Evolutionary conservation across 2,888 invertebrate species (phyloP), one percentile per base, ranked within the genome.

Genomic region (Cantharis rufa): DNA sequence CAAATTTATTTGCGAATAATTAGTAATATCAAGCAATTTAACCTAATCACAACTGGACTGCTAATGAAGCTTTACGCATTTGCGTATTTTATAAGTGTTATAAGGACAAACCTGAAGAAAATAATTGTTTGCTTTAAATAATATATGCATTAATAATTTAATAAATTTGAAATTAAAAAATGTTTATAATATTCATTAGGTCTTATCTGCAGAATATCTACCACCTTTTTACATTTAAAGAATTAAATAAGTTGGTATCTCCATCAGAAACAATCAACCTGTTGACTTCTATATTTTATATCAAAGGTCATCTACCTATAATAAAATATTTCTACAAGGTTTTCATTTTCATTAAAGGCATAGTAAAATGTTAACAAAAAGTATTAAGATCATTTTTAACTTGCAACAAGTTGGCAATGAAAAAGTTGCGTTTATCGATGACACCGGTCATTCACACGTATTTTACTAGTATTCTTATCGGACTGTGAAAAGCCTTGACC

Each of bases 341-440:
- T 66, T 21, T 66, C 13, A 66, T 21, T 66, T 66, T 66, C 24
- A 66, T 66, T 21, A 5, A 48, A 48, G 5, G 48, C 64, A 66
- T n/a, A 24, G n/a, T 21, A 66, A 13, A 66, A 66, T 21, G n/a
- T 24, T 66, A 66, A 66, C 24, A 66, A 66, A 64, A 66, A 66
- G 21, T 21, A 66, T 21, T 66, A 66, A 66, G 64, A 66, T 24
- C 64, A 66, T 66, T 66, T 66, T 66, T 66, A 66, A 21, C 18
- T 15, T 66, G 16, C 16, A 18, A 71, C 75, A 75, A 16, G 75
- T 75, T 75, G 75, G 75, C 75, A 75, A 75, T 75, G 75, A 75
- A 74, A 74, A 74, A 74, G 63, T 28, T 15, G 68, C 71, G 68
- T 71, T 16, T 75, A 15, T 68, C 28, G 32, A 70, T 70, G 70